phyloP scores from a whole-genome alignment of 2,797 vertebrate genomes.

The Knipowitschia caucasica region DNA sequence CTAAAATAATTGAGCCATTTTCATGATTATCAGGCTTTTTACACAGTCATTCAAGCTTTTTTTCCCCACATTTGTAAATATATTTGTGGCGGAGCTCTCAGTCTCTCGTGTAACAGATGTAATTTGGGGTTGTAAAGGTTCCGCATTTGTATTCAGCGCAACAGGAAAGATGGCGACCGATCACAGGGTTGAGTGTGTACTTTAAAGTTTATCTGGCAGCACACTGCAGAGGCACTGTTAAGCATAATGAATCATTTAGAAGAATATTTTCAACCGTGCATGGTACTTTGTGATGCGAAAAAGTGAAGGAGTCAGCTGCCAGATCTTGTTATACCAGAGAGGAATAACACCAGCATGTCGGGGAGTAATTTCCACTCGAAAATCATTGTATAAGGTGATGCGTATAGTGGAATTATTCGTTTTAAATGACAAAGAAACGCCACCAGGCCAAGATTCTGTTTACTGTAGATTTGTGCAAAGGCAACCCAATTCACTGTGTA shows the following conservation, averaged over 20 bases:
- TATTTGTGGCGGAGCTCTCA: background rate
- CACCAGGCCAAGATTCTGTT: too few relatives aligned
- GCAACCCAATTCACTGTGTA: too few relatives aligned
- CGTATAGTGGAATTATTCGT: background rate
- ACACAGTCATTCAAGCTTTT: background rate
- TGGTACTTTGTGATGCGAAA: background rate
- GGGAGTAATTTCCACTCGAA: background rate
- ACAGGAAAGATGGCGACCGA: constrained; percentile 38
- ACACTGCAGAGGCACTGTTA: constrained; percentile 32
- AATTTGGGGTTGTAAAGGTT: constrained; percentile 6
- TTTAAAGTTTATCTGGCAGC: constrained; percentile 52
- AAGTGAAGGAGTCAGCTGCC: constrained; percentile 34
- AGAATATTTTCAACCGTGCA: constrained; percentile 13
- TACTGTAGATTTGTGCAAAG: too few relatives aligned
- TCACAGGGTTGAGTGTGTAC: constrained; percentile 40
- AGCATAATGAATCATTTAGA: constrained; percentile 35
- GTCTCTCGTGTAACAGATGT: background rate
- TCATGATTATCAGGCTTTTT: background rate
- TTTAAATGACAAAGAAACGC: too few relatives aligned
- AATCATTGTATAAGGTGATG: background rate
- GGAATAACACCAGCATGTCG: constrained; percentile 15
- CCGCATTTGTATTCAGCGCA: constrained; percentile 49
- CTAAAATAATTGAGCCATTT: constrained; percentile 1
- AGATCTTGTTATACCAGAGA: constrained; percentile 16
- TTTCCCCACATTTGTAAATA: background rate